Evolutionary conservation across 2,797 vertebrate genomes (phyloP).

Genomic region (Ataeniobius toweri): DNA sequence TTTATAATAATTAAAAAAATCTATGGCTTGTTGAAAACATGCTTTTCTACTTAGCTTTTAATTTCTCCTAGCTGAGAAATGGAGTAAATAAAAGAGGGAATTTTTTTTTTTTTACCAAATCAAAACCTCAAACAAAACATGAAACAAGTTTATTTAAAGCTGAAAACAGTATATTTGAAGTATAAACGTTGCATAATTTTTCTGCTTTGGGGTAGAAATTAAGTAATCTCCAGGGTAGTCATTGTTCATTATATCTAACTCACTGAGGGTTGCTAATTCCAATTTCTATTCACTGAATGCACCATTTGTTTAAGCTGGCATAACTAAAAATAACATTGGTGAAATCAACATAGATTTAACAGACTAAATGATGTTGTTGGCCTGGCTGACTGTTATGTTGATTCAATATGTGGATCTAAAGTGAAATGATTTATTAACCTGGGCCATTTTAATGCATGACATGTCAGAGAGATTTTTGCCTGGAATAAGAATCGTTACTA

Average conservation of each 20-base stretch:
- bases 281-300: background rate
- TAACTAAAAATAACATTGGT: background rate
- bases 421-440: background rate
- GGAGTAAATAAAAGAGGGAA: slow-evolving; percentile 20
- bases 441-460: background rate
- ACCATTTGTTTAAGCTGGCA: no score
- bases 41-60: background rate
- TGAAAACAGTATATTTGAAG: background rate
- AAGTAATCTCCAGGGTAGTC: background rate
- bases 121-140: background rate
- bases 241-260: no score
- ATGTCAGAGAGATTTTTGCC: background rate
- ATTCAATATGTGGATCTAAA: background rate
- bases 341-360: background rate
- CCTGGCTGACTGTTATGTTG: background rate
- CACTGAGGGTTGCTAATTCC: background rate
- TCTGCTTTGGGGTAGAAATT: background rate
- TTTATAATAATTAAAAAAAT: background rate
- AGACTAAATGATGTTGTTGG: background rate
- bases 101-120: background rate
- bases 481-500: background rate
- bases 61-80: slow-evolving; percentile 35
- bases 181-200: background rate
- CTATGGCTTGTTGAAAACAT: background rate
- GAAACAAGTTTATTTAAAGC: background rate